These are phyloP conservation scores for Rhinogobius similis DNA, from an alignment of 2,113 vertebrate species.

Conservation along the genomic window DNA sequence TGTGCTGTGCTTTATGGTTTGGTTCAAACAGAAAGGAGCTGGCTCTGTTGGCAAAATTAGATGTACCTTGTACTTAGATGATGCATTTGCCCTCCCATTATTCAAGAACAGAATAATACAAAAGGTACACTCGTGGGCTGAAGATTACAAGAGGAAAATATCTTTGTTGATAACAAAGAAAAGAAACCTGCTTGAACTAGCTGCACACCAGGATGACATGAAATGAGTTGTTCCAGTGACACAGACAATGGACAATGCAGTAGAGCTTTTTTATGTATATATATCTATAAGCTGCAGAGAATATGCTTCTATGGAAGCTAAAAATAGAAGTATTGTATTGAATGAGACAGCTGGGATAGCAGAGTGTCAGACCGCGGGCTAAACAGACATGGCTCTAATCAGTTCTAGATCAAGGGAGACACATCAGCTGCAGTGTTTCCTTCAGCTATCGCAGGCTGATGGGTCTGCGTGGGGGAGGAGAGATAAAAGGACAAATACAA, in stretches of 20 bases:
- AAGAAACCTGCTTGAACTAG: neutral
- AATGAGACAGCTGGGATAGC: slow-evolving; percentile 28
- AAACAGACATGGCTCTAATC: slow-evolving; percentile 40
- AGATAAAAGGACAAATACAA: neutral
- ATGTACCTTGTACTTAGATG: too few species aligned
- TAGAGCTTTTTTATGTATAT: too few species aligned
- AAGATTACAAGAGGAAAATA: neutral
- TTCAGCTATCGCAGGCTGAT: slow-evolving; percentile 22
- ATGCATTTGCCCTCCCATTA: too few species aligned
- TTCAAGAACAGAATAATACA: neutral
- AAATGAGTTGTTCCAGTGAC: neutral
- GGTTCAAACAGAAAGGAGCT: too few species aligned
- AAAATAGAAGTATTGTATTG: slow-evolving; percentile 32
- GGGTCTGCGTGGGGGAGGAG: neutral
- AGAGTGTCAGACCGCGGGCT: slow-evolving; percentile 25
- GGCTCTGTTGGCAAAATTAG: too few species aligned
- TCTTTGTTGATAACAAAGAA: neutral
- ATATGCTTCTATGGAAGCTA: slow-evolving; percentile 23
- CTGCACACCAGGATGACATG: slow-evolving; percentile 2
- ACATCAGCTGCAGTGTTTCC: slow-evolving; percentile 34
- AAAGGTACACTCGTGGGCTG: neutral
- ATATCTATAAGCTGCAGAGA: slow-evolving; percentile 16
- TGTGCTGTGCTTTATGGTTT: too few species aligned
- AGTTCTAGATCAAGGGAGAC: slow-evolving; percentile 46
- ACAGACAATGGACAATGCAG: neutral